Evolutionary conservation across 1,140 invertebrate genomes (phyloP).

Genomic region (roundworm (Caenorhabditis elegans)): DNA sequence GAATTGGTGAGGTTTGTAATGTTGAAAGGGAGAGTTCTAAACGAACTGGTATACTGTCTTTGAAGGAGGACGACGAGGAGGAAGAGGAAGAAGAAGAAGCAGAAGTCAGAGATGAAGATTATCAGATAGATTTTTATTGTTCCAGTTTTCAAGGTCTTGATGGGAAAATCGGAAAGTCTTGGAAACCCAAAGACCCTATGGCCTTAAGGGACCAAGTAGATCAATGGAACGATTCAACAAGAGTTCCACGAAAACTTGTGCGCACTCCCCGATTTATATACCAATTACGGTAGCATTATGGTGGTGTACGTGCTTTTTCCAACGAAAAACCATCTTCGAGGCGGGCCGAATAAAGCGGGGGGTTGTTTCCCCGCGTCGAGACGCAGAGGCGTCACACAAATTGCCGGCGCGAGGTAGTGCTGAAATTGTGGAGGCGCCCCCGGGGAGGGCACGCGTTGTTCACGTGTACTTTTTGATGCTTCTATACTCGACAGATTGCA

Average conservation of each 20-base stretch:
- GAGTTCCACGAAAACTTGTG: no score
- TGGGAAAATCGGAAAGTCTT: no score
- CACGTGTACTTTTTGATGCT: conserved; percentile 21
- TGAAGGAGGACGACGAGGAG: not conserved
- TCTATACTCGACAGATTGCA: not conserved
- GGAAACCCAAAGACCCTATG: no score
- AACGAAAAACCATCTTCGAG: not conserved
- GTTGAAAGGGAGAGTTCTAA: not conserved
- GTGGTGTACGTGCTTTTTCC: not conserved
- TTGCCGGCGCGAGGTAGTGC: not conserved
- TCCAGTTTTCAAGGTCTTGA: no score
- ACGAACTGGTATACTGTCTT: not conserved
- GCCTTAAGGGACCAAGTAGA: no score
- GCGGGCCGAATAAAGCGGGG: not conserved
- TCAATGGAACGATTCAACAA: no score
- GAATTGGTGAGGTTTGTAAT: no score
- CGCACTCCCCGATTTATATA: not conserved
- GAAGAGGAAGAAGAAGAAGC: not conserved
- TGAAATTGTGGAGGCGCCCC: not conserved
- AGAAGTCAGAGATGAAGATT: not conserved
- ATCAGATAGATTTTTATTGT: not conserved
- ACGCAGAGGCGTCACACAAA: conserved; percentile 9
- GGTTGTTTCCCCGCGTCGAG: not conserved
- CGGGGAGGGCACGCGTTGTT: not conserved
- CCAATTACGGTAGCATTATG: not conserved